These are phyloP conservation scores for Odobenus rosmarus DNA, from an alignment of 2,113 vertebrate species.

Conservation along the genomic window DNA sequence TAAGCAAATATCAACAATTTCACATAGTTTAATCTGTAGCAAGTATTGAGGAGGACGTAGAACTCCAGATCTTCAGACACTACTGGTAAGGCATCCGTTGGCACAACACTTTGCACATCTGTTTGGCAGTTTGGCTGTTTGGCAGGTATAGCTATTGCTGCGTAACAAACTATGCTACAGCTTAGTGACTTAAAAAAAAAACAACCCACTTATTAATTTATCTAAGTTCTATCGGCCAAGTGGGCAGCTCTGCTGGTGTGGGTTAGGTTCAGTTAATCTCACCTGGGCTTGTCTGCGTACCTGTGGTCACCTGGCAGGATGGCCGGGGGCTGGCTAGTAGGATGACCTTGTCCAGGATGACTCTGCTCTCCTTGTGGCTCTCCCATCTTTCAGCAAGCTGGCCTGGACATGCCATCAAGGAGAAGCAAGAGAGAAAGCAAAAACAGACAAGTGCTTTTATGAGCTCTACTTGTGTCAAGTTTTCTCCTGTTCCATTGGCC, in stretches of 20 bases:
- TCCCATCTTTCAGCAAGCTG: neutral
- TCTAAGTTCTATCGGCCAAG: neutral
- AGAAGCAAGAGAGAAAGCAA: neutral
- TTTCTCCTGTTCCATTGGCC: neutral
- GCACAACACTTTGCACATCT: neutral
- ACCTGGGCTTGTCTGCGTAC: neutral
- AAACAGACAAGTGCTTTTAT: neutral
- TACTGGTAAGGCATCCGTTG: neutral
- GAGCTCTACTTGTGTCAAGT: neutral
- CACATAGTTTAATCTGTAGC: neutral
- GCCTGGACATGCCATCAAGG: neutral
- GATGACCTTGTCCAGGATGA: neutral
- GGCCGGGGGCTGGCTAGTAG: neutral
- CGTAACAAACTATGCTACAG: neutral
- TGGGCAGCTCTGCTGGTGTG: neutral
- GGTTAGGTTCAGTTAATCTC: neutral
- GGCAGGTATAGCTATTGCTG: neutral
- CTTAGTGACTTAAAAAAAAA: neutral
- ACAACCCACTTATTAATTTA: neutral
- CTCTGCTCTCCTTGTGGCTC: neutral
- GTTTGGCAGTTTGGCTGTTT: neutral
- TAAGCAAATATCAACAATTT: neutral
- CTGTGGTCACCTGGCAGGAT: neutral
- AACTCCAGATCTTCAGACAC: neutral
- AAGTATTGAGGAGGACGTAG: neutral